Evolutionary conservation across 2,888 invertebrate species (phyloP).

Genomic region (Alcis repandata): DNA sequence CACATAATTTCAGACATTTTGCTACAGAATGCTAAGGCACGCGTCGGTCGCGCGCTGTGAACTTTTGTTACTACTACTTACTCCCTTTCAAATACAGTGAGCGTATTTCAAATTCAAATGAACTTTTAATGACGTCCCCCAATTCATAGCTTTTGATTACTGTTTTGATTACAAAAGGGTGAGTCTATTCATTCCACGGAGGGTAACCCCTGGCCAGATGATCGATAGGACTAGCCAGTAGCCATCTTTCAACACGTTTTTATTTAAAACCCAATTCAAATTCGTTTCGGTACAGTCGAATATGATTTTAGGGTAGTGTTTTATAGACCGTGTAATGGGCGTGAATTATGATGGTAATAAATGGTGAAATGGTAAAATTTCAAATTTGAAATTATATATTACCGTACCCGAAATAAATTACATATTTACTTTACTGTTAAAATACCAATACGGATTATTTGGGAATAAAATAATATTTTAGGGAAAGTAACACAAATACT

Average conservation of each 20-base stretch:
- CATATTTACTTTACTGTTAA: no score
- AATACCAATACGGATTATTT: no score
- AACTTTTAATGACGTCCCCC: conserved; percentile 71
- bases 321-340: conserved; percentile 23
- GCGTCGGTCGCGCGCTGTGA: no score
- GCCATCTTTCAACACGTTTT: conserved; percentile 35
- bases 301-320: conserved; percentile 21
- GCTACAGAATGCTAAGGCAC: no score
- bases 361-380: background rate
- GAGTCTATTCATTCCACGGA: conserved; percentile 58
- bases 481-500: no score
- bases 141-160: conserved; percentile 80
- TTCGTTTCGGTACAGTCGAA: conserved; percentile 35
- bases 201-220: conserved; percentile 70
- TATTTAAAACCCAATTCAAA: conserved; percentile 30
- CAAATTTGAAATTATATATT: no score
- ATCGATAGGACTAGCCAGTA: conserved; percentile 64
- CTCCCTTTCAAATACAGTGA: conserved; percentile 34
- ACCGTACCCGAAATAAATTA: no score
- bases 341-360: conserved; percentile 1
- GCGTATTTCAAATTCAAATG: conserved; percentile 78
- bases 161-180: conserved; percentile 80
- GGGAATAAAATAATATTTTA: no score
- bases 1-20: no score
- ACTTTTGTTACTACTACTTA: no score